Evolutionary conservation across 2,797 vertebrate genomes (phyloP).

Genomic region (Atherinosoma microstoma): DNA sequence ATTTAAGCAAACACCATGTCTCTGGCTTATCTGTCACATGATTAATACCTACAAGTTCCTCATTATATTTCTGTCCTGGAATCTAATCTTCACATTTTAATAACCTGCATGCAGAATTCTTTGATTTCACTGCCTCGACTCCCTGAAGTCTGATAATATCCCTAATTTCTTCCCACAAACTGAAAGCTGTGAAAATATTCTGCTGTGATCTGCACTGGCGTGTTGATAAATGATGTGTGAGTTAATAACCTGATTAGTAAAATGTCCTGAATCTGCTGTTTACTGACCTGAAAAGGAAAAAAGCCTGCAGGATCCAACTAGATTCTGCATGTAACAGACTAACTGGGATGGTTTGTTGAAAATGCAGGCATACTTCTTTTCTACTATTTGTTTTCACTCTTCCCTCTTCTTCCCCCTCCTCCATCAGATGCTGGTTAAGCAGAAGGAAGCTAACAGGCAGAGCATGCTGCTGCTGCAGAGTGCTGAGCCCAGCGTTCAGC

Average conservation of each 20-base stretch:
- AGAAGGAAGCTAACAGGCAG: conserved; percentile 87
- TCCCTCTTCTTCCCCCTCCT: neutral
- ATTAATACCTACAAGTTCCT: neutral
- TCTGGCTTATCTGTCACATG: neutral
- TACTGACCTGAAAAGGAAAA: conserved; percentile 57
- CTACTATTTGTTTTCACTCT: neutral
- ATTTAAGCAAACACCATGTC: neutral
- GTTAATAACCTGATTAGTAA: conserved; percentile 34
- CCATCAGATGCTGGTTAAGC: conserved; percentile 86
- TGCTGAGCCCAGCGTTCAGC: conserved; percentile 82
- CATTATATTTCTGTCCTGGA: neutral
- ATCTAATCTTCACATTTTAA: neutral
- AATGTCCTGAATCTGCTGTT: conserved; percentile 42
- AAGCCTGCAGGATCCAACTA: conserved; percentile 42
- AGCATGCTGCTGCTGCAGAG: conserved; percentile 86
- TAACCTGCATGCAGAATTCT: neutral
- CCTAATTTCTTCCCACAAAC: neutral
- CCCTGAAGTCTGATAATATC: no score
- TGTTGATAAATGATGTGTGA: conserved; percentile 30
- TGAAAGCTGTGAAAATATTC: neutral
- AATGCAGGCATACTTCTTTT: neutral
- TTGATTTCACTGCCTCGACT: no score
- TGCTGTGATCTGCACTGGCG: conserved; percentile 26
- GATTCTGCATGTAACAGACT: neutral
- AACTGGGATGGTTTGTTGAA: neutral